Percentiles rank a stretch among this genome's conserved stretches.
Conservation (phyloP, 1,140 invertebrate species). For the Monomorium pharaonis region DNA sequence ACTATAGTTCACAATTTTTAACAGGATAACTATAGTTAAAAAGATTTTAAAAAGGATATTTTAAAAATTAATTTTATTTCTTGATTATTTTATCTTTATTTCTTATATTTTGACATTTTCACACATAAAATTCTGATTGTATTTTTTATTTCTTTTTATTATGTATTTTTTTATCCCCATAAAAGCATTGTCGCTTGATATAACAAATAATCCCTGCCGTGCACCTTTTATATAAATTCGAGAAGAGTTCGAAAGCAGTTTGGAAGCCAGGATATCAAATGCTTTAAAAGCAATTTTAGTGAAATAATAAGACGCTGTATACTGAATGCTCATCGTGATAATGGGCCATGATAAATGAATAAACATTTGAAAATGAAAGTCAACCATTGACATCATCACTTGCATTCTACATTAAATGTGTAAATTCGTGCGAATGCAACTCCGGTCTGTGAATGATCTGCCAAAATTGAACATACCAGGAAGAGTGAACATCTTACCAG, state of each 20-base stretch:
- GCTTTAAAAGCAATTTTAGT: neutral
- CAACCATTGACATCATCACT: constrained; percentile 45
- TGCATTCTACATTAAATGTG: constrained; percentile 23
- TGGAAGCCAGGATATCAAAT: no score
- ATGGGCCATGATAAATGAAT: neutral
- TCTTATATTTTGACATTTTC: neutral
- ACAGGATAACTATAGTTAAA: no score
- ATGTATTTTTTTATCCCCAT: neutral
- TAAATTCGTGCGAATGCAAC: constrained; percentile 41
- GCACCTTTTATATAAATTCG: neutral
- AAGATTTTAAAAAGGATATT: neutral
- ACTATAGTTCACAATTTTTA: no score
- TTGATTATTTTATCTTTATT: neutral
- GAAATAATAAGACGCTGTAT: neutral
- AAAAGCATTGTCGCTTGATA: neutral
- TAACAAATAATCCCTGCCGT: neutral
- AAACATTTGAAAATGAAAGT: constrained; percentile 50
- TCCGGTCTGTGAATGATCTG: constrained; percentile 67
- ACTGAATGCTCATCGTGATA: neutral
- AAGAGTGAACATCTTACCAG: constrained; percentile 22
- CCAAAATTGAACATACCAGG: constrained; percentile 51
- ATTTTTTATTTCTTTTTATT: no score
- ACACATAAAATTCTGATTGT: neutral
- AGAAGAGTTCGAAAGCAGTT: neutral
- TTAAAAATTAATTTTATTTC: neutral